phyloP scores from a whole-genome alignment of 2,113 vertebrate genomes.

The Mola mola region DNA sequence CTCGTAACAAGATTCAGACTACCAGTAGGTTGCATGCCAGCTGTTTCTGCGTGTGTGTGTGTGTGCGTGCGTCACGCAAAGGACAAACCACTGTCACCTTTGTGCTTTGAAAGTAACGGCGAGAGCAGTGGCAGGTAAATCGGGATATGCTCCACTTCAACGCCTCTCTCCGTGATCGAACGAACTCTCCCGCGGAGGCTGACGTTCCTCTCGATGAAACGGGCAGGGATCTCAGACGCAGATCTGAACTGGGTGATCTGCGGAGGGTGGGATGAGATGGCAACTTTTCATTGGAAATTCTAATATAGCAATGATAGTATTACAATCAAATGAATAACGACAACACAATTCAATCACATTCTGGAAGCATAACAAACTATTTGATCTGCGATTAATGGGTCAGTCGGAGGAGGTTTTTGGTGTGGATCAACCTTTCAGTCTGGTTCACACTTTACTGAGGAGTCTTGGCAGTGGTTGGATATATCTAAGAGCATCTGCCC shows the following conservation, averaged over 20 bases:
- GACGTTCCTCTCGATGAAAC: constrained; percentile 89
- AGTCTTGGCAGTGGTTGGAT: too few species aligned
- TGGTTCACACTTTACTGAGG: too few species aligned
- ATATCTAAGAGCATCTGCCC: too few species aligned
- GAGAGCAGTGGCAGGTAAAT: constrained; percentile 87
- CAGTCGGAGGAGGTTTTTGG: too few species aligned
- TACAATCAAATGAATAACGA: too few species aligned
- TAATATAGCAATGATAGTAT: too few species aligned
- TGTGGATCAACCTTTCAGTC: too few species aligned
- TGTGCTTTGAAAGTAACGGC: constrained; percentile 82
- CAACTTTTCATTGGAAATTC: background rate
- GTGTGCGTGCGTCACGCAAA: background rate
- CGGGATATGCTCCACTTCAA: constrained; percentile 92
- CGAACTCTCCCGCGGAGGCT: constrained; percentile 87
- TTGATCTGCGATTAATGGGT: too few species aligned
- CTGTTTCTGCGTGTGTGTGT: background rate
- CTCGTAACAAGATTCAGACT: constrained; percentile 10
- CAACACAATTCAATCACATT: too few species aligned
- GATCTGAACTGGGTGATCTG: constrained; percentile 88
- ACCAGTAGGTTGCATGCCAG: too few species aligned
- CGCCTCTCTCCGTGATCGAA: constrained; percentile 82
- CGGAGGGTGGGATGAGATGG: constrained; percentile 23
- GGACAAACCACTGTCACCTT: constrained; percentile 46
- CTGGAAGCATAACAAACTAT: too few species aligned
- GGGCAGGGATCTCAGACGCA: constrained; percentile 86